phyloP scores from a whole-genome alignment of 2,113 vertebrate genomes.

The Struthidea cinerea region DNA sequence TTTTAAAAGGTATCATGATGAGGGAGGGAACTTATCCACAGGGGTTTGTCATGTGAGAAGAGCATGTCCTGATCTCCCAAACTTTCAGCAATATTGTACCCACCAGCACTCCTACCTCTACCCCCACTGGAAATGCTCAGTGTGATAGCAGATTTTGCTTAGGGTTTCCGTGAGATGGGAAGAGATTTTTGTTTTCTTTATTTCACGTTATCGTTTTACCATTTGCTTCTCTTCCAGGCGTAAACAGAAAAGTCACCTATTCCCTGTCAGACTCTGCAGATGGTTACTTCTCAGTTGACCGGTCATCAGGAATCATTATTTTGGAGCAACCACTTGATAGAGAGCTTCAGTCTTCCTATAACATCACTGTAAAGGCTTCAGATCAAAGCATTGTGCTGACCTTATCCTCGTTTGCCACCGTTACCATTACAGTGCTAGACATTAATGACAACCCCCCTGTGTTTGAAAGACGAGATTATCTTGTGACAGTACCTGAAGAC shows the following conservation, averaged over 20 bases:
- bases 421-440: conserved; percentile 91
- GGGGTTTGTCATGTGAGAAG: not conserved
- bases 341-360: conserved; percentile 86
- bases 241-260: conserved; percentile 86
- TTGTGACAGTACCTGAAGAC: conserved; percentile 87
- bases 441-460: conserved; percentile 97
- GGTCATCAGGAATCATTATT: conserved; percentile 83
- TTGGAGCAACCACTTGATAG: conserved; percentile 89
- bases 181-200: not conserved
- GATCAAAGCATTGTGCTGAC: conserved; percentile 81
- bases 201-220: not conserved
- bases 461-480: conserved; percentile 91
- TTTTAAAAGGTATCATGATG: not conserved
- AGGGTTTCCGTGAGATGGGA: not conserved
- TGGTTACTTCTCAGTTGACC: conserved; percentile 89
- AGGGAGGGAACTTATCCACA: not conserved
- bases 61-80: not conserved
- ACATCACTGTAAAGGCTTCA: conserved; percentile 82
- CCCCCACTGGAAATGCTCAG: not conserved
- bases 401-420: conserved; percentile 82
- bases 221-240: conserved; percentile 69
- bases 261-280: conserved; percentile 82
- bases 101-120: not conserved
- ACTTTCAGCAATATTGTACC: not conserved
- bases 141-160: not conserved